Evolutionary conservation across 2,888 invertebrate species (phyloP), one percentile per base, ranked within the genome.

Genomic region (Plebejus argus): DNA sequence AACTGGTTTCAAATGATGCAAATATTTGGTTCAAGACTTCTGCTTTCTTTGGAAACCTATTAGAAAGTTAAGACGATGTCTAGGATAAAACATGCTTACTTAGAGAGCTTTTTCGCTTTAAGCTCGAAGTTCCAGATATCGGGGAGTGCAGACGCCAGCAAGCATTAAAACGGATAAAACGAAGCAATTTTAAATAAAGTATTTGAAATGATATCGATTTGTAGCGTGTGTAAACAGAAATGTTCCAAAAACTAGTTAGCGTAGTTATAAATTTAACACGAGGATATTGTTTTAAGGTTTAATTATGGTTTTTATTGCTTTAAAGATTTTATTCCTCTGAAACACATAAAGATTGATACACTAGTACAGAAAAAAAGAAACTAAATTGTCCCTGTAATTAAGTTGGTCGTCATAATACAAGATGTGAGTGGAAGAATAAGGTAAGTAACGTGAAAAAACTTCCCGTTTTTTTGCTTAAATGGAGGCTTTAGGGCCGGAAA

Each of bases 61-160:
- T 76, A 61, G 76, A 76, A 76, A 76, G 76, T 76, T 61, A 76
- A 39, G 76, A 35, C 66, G 76, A 66, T 66, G 66, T 76, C 76
- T 66, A 66, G 76, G 66, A 66, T 61, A 76, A 76, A 76, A 76
- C 56, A 76, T 35, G 76, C 61, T 76, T 76, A 58, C 76, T 76
- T 61, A 61, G 61, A 61, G 39, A 66, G 61, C 39, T 66, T 77
- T 71, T 74, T 53, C 74, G 74, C 74, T 74, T 53, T 74, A 74
- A 74, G 28, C 74, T 74, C 28, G 45, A 74, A 74, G 53, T 74
- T 74, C 74, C 28, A 74, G 74, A 74, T 74, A 74, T 74, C 74
- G 53, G 74, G 18, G 49, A 74, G 28, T 74, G 74, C 74, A 74
- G 74, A 53, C 74, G 53, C 74, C 74, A 28, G 74, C 74, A 39